A percentile compares a stretch with the other conserved stretches of the same genome.
Conservation (phyloP, 1,140 invertebrate genomes). For the Drosophila repleta region DNA sequence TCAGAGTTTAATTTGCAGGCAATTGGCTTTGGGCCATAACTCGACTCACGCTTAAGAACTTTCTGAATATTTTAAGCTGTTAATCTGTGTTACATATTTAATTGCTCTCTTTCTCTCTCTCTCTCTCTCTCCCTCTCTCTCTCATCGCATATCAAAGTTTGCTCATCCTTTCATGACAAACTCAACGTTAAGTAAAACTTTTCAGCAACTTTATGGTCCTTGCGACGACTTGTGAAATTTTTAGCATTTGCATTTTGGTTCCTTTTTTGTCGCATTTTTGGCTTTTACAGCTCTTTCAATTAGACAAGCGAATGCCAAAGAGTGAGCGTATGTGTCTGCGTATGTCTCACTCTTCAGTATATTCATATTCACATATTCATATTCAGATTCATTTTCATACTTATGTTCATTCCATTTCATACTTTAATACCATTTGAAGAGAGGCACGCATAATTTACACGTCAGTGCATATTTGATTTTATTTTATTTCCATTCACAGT, state of each 20-base stretch:
- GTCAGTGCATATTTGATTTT: slow-evolving; percentile 75
- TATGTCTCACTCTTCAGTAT: not conserved
- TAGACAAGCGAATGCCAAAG: slow-evolving; percentile 16
- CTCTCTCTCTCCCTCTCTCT: too few species aligned
- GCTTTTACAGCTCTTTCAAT: slow-evolving; percentile 32
- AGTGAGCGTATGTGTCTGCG: slow-evolving; percentile 12
- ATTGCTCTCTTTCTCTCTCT: too few species aligned
- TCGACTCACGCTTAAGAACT: slow-evolving; percentile 12
- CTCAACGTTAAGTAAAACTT: slow-evolving; percentile 26
- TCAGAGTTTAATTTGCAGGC: slow-evolving; percentile 4
- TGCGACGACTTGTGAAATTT: slow-evolving; percentile 25
- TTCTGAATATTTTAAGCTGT: slow-evolving; percentile 39
- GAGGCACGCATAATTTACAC: slow-evolving; percentile 69
- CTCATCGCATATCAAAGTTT: slow-evolving; percentile 29
- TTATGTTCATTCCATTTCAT: slow-evolving; percentile 29
- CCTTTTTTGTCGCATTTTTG: not conserved
- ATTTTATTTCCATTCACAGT: slow-evolving; percentile 57
- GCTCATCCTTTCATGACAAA: not conserved
- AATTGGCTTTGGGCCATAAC: slow-evolving; percentile 7
- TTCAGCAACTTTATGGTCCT: slow-evolving; percentile 45
- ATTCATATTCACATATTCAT: slow-evolving; percentile 16
- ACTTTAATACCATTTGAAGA: slow-evolving; percentile 47
- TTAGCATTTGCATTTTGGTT: slow-evolving; percentile 7
- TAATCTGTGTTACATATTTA: slow-evolving; percentile 45
- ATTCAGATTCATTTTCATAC: slow-evolving; percentile 11